phyloP scores from a whole-genome alignment of 2,888 invertebrate genomes.

The Tinea pellionella region DNA sequence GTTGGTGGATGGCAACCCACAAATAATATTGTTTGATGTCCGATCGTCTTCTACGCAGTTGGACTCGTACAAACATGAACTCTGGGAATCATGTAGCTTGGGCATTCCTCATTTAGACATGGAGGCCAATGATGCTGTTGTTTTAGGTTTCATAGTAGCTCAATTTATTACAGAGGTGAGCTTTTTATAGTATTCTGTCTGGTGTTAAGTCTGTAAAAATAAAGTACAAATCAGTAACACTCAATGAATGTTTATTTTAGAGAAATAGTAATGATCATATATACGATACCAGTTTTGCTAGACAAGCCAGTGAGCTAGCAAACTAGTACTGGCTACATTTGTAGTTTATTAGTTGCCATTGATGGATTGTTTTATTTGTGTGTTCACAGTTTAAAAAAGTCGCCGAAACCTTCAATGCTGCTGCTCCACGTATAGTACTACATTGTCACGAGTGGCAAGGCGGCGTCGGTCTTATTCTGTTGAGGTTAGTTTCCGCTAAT shows the following conservation, averaged over 20 bases:
- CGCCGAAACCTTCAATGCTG: slow-evolving; percentile 73
- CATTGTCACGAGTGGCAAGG: slow-evolving; percentile 99
- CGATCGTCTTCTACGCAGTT: slow-evolving; percentile 96
- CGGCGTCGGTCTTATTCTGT: slow-evolving; percentile 91
- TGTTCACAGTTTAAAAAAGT: slow-evolving; percentile 77
- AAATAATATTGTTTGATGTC: slow-evolving; percentile 97
- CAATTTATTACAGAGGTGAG: slow-evolving; percentile 89
- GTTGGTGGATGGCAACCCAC: slow-evolving; percentile 99
- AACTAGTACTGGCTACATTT: too few relatives aligned
- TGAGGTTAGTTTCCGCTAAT: slow-evolving; percentile 46
- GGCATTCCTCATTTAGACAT: slow-evolving; percentile 93
- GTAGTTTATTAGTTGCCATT: neutral
- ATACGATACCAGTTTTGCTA: too few relatives aligned
- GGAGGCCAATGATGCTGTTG: slow-evolving; percentile 96
- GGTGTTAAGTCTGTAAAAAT: too few relatives aligned
- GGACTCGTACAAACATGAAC: slow-evolving; percentile 92
- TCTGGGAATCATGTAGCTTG: slow-evolving; percentile 89
- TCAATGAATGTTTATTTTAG: too few relatives aligned
- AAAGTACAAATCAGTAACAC: too few relatives aligned
- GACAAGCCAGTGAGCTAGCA: too few relatives aligned
- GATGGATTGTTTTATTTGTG: neutral
- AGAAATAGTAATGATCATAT: too few relatives aligned
- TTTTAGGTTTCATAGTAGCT: slow-evolving; percentile 95
- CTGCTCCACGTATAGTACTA: slow-evolving; percentile 83
- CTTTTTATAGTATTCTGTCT: too few relatives aligned